phyloP scores from a whole-genome alignment of 2,797 vertebrate species.

The Echiichthys vipera region DNA sequence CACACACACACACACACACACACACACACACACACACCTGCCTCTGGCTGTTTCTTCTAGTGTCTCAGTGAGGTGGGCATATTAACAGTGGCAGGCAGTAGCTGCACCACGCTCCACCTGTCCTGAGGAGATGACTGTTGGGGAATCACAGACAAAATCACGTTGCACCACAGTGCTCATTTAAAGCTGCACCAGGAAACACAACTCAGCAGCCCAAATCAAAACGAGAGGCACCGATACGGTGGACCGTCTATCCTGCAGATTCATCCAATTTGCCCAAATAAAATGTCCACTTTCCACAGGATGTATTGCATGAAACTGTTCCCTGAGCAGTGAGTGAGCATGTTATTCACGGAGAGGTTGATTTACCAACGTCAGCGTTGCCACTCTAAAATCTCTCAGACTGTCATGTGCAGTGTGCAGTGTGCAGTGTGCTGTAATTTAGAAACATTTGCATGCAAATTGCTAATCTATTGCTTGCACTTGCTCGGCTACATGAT shows the following conservation, averaged over 20 bases:
- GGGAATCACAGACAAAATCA: slow-evolving; percentile 48
- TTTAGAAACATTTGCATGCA: neutral
- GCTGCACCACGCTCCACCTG: slow-evolving; percentile 62
- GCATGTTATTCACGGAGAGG: neutral
- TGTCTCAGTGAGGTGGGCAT: slow-evolving; percentile 50
- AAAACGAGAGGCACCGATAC: neutral
- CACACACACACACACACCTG: slow-evolving; percentile 41
- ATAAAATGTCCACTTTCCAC: neutral
- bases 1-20: slow-evolving; percentile 24
- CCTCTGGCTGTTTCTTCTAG: slow-evolving; percentile 48
- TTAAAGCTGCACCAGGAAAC: slow-evolving; percentile 26
- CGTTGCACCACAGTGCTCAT: slow-evolving; percentile 23
- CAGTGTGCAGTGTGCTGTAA: neutral
- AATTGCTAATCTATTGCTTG: neutral
- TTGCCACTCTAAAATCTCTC: neutral
- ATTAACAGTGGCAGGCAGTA: slow-evolving; percentile 69
- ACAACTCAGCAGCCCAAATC: slow-evolving; percentile 7
- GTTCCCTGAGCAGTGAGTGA: neutral
- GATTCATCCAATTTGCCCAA: neutral
- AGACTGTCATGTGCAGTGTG: neutral
- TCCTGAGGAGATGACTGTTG: slow-evolving; percentile 57
- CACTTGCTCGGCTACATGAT: neutral
- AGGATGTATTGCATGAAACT: neutral
- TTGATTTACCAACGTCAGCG: neutral
- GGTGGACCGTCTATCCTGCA: neutral